Conservation (phyloP, 2,797 vertebrate genomes). For the Miichthys miiuy region DNA sequence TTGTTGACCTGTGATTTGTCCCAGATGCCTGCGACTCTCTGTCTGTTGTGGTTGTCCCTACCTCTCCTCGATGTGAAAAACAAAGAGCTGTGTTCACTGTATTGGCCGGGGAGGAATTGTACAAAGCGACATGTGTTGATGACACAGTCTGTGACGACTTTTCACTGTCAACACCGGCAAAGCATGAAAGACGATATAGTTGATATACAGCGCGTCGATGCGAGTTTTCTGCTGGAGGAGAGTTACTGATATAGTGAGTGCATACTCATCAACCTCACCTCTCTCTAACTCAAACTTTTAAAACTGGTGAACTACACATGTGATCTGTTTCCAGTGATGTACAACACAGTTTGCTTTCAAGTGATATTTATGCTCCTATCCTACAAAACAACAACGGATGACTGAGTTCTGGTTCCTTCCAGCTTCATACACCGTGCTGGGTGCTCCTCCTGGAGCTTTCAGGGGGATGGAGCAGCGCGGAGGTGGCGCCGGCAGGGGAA, state of each 20-base stretch:
- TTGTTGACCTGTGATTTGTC: slow-evolving; percentile 49
- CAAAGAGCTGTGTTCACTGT: slow-evolving; percentile 21
- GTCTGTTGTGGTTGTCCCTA: slow-evolving; percentile 50
- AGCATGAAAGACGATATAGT: slow-evolving; percentile 34
- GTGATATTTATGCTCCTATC: too few species aligned
- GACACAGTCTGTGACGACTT: neutral
- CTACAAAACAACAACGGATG: too few species aligned
- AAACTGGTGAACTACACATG: neutral
- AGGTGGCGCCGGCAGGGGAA: slow-evolving; percentile 67
- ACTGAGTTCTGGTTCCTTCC: slow-evolving; percentile 16
- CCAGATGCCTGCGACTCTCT: slow-evolving; percentile 44
- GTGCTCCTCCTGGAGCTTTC: slow-evolving; percentile 85
- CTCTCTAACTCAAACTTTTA: neutral
- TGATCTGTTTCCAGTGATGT: neutral
- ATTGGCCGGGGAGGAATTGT: slow-evolving; percentile 9
- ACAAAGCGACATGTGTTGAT: slow-evolving; percentile 44
- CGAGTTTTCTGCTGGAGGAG: neutral
- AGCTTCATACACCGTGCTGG: slow-evolving; percentile 90
- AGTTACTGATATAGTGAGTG: neutral
- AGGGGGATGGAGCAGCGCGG: slow-evolving; percentile 88
- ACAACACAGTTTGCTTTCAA: too few species aligned
- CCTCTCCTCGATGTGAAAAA: slow-evolving; percentile 33
- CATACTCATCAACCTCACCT: neutral
- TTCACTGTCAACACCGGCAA: slow-evolving; percentile 18
- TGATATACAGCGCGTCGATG: neutral